Conservation (phyloP, 2,113 vertebrate species). For the Rhabdornis inornatus region DNA sequence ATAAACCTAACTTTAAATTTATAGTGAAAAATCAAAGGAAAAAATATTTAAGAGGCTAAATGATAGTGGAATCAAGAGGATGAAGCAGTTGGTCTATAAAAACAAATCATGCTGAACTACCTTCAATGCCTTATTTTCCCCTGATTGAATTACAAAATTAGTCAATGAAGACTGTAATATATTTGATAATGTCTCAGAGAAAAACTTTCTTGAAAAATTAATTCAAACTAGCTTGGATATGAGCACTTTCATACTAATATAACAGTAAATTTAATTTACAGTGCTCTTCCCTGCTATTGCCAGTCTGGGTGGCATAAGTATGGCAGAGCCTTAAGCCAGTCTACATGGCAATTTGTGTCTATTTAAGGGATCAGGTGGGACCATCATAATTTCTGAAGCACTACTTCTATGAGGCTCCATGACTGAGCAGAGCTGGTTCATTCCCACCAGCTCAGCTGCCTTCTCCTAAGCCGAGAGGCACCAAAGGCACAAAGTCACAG, state of each 20-base stretch:
- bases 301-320: neutral
- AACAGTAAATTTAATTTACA: conserved; percentile 39
- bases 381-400: neutral
- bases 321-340: neutral
- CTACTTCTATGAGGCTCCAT: neutral
- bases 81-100: conserved; percentile 44
- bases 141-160: conserved; percentile 42
- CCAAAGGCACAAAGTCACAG: neutral
- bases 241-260: neutral
- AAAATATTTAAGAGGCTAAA: conserved; percentile 13
- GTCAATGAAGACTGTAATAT: conserved; percentile 23
- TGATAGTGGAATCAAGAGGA: neutral
- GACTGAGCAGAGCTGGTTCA: neutral
- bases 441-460: neutral
- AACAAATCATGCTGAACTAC: conserved; percentile 31
- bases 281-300: conserved; percentile 1
- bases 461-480: accelerated
- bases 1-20: conserved; percentile 16
- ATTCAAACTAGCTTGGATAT: conserved; percentile 37
- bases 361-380: neutral
- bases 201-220: conserved; percentile 56
- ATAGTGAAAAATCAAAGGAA: neutral
- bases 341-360: neutral
- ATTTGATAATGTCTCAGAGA: conserved; percentile 5
- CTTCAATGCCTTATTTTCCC: conserved; percentile 4